Evolutionary conservation across 2,113 vertebrate genomes (phyloP), one percentile per base, ranked within the genome.

Genomic region (Gila orcuttii): DNA sequence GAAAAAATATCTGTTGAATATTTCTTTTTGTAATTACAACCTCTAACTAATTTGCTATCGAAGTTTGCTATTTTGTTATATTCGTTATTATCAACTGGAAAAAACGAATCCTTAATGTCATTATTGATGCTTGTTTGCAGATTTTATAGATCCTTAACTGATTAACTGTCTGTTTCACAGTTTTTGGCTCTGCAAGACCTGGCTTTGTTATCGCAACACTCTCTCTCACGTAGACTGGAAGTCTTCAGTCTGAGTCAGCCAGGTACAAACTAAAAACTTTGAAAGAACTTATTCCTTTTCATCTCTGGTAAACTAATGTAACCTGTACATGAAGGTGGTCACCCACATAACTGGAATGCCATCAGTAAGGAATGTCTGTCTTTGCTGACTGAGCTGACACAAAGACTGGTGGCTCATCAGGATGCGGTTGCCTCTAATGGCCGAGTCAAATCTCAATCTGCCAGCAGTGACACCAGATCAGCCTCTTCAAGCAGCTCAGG

Each of bases 231-330:
- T 55, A 96, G 97, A 78, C 92, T 93, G 86, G 97, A 99, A 93
- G 97, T 99, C 86, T 99, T 99, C 87, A 97, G 96, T 92, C 96
- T 99, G 52, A 99, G 97, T 93, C 98, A 98, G 89, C 98, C 98
- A 95, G 98, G 98, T 99, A 93, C 74, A 90, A 80, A 82, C 28
- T 7, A 36, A 12, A 36, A 25, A 39, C 77, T 79, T 62, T 25
- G 3, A 42, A 6, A 4, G 23, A 79, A 62, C 8, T 66, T 13
- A 50, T 5, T 73, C 21, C 19, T 73, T 83, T 36, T 73, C 2
- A n/a, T 73, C 13, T 3, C 33, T 42, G 3, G 9, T 39, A 12
- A 59, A 73, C 66, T 33, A 39, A 82, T 75, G 55, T 62, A 31
- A n/a, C 19, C 28, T 71, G 33, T 77, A 42, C 86, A 45, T 79